Base-by-base conservation (phyloP, 2,113 vertebrate genomes). In the Setophaga kirtlandii region DNA sequence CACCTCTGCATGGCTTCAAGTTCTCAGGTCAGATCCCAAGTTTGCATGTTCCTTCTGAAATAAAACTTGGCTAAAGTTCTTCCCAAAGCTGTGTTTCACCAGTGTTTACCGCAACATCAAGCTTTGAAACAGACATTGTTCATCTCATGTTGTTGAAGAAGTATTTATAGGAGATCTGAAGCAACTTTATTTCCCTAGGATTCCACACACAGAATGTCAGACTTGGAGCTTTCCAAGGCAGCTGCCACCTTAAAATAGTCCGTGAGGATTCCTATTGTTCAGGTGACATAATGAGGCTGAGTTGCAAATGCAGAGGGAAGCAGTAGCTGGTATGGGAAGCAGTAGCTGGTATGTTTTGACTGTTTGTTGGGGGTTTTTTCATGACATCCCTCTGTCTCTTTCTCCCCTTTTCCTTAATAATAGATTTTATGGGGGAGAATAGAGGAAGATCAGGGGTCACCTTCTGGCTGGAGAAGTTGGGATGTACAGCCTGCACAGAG, bases 221-320 rank as follows among this genome's bases (percentile, higher is more conserved):
- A 63, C 75, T 63, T 9, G 4, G 59, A 82, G 70, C 11, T 90
- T 91, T 88, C 63, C 30, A 79, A 87, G 74, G 63, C 58, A 95
- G 71, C 78, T 85, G 42, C 50, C 15, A 11, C 71, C 55, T 93
- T 80, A 55, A 79, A 95, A 88, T 44, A 97, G 75, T 64, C 67
- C 0, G 3, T 50, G 80, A 83, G 75, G 80, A 80, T 85, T 90
- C 50, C 87, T 90, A 9, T 93, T 96, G 87, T 95, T 94, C 78
- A 73, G 67, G 88, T 95, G 92, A 94, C 78, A 95, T 74, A 85
- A 93, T 77, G 67, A 96, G 93, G 93, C 75, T 94, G 84, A 83
- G 82, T 70, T 77, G 60, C 39, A 94, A 75, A 83, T 2, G 30
- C 33, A 84, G 59, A 77, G 24, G 30, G 67, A 85, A 93, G 77